Percentiles rank a stretch among this genome's conserved stretches.
phyloP scores from a whole-genome alignment of 2,888 invertebrate species.

The Amblyteles armatorius region DNA sequence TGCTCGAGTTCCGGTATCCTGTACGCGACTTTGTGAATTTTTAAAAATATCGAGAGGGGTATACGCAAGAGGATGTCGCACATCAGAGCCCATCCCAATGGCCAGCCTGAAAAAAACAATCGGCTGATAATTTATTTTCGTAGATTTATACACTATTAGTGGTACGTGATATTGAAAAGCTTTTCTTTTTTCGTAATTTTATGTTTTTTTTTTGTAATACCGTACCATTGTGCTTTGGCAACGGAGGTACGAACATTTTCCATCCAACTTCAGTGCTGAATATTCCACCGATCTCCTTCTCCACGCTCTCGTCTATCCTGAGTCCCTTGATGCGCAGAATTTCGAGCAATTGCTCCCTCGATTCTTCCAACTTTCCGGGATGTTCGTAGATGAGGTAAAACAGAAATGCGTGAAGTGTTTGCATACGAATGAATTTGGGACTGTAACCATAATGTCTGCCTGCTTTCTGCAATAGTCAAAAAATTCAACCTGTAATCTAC shows the following conservation, averaged over 20 bases:
- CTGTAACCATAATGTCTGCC: conserved; percentile 85
- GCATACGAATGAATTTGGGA: conserved; percentile 89
- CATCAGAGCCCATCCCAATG: conserved; percentile 89
- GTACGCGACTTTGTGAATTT: conserved; percentile 87
- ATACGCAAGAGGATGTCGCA: conserved; percentile 89
- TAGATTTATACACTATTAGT: background rate
- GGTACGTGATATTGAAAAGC: background rate
- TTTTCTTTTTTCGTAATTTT: conserved; percentile 16
- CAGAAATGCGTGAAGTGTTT: conserved; percentile 89
- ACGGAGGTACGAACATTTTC: conserved; percentile 90
- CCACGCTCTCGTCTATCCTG: conserved; percentile 82
- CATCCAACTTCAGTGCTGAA: conserved; percentile 87
- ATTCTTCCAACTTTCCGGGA: conserved; percentile 79
- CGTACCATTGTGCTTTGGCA: conserved; percentile 86
- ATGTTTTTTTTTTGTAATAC: background rate
- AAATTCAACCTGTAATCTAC: background rate
- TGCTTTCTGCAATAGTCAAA: conserved; percentile 69
- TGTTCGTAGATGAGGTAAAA: conserved; percentile 89
- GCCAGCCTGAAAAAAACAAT: conserved; percentile 84
- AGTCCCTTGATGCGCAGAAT: conserved; percentile 77
- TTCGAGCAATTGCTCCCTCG: conserved; percentile 75
- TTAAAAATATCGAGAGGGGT: conserved; percentile 90
- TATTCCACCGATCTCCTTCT: conserved; percentile 84
- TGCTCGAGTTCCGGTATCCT: conserved; percentile 86
- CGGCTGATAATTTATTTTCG: background rate